Base-by-base conservation (phyloP, 2,113 vertebrate genomes). In the Gracilinanus agilis region DNA sequence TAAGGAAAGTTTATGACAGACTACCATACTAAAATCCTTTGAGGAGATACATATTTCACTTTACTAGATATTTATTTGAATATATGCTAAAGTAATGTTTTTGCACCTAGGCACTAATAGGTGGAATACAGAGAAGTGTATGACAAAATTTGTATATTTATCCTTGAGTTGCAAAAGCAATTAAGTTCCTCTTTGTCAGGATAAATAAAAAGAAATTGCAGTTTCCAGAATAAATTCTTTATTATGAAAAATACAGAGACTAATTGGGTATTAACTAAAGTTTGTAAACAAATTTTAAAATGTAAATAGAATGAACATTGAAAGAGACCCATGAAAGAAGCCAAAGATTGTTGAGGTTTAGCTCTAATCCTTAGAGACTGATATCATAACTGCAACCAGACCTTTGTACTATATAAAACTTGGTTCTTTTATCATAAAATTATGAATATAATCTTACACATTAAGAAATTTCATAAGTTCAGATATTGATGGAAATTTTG, bases 1-100 rank as follows among this genome's bases (percentile, higher is more conserved):
- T 92, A 89, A 93, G 40, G n/a, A 23, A 83, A 83, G 67, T 83
- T 83, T 83, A 83, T 83, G 24, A 55, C 67, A 58, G 16, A 94
- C 67, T 95, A 90, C 9, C 55, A 34, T 90, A 44, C 89, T 55
- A 6, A 91, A 94, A 95, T 83, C 40, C n/a, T 83, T 83, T 83
- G 34, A 83, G n/a, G 19, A 83, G n/a, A 83, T 83, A 83, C 7
- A 40, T 83, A 40, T 40, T 40, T 4, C 29, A 19, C n/a, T n/a
- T 75, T n/a, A 83, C 34, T 83, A 40, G 0, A 2, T 83, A 40
- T 40, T 83, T 83, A 83, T 40, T 83, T 83, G n/a, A 83, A 83
- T 83, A 19, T 83, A n/a, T 83, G 67, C 27, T 83, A 83, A 19
- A 40, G 49, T 83, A 16, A 23, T 9, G 7, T 83, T 1, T 16